Evolutionary conservation across 1,140 invertebrate genomes (phyloP).

Genomic region (Tribolium castaneum): DNA sequence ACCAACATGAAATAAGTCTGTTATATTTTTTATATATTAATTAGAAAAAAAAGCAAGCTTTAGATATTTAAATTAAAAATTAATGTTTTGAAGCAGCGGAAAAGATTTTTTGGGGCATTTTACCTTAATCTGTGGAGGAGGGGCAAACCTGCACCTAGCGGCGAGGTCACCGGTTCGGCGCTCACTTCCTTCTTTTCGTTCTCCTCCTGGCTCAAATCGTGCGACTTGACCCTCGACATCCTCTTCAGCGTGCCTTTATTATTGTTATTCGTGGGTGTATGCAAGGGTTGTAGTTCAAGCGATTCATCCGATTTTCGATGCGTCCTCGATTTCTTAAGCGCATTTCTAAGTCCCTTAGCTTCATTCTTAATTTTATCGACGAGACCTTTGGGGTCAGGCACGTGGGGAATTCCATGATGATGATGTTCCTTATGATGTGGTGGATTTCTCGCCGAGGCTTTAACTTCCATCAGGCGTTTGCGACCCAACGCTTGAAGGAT

Average conservation of each 20-base stretch:
- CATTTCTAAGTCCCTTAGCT: constrained; percentile 72
- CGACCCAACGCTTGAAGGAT: constrained; percentile 88
- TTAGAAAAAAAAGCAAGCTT: too few species aligned
- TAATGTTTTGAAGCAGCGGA: too few species aligned
- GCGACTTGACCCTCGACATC: constrained; percentile 72
- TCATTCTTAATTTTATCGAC: constrained; percentile 85
- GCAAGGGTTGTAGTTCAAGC: constrained; percentile 74
- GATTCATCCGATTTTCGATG: constrained; percentile 71
- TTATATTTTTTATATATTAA: too few species aligned
- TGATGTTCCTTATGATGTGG: constrained; percentile 58
- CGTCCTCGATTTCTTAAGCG: constrained; percentile 66
- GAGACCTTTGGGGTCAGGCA: constrained; percentile 69
- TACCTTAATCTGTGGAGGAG: constrained; percentile 74
- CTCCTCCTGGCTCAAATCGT: constrained; percentile 60
- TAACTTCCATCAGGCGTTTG: constrained; percentile 88
- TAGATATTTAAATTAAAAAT: too few species aligned
- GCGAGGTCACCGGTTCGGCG: constrained; percentile 67
- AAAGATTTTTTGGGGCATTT: too few species aligned
- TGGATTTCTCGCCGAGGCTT: constrained; percentile 64
- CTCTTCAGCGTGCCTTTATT: constrained; percentile 69
- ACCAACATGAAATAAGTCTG: too few species aligned
- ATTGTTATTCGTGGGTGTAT: constrained; percentile 58
- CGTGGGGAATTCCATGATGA: constrained; percentile 39
- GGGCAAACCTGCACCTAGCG: constrained; percentile 85
- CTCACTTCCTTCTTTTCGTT: constrained; percentile 47